These are phyloP conservation scores for Allolobophora icterica DNA, from an alignment of 2,888 invertebrate genomes.

Conservation along the genomic window DNA sequence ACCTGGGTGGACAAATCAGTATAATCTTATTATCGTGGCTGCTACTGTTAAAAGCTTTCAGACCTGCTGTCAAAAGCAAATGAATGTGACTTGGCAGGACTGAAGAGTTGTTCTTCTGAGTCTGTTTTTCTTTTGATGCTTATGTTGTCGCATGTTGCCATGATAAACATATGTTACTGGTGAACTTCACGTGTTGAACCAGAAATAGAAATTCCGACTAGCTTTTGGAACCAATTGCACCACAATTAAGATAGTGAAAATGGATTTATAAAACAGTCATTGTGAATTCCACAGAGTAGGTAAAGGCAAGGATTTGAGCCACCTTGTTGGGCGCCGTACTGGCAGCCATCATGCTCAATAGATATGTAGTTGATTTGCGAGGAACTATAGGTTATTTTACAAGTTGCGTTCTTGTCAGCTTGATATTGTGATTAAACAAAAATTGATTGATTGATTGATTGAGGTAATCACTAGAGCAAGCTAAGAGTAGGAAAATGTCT, in stretches of 20 bases:
- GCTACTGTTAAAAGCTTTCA: slow-evolving; percentile 9
- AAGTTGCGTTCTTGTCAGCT: no score
- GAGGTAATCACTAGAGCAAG: no score
- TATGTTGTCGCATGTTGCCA: no score
- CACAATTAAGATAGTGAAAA: background rate
- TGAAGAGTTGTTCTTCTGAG: background rate
- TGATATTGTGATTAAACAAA: no score
- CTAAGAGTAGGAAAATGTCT: no score
- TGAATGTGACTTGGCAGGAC: background rate
- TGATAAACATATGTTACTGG: background rate
- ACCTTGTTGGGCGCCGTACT: no score
- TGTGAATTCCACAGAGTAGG: background rate
- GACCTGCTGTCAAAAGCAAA: background rate
- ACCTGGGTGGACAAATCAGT: slow-evolving; percentile 8
- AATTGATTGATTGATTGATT: no score
- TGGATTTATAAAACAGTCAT: background rate
- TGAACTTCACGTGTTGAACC: background rate
- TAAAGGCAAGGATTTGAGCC: no score
- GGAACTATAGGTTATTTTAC: no score
- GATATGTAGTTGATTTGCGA: no score
- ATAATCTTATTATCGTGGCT: background rate
- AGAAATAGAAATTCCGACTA: background rate
- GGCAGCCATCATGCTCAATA: no score
- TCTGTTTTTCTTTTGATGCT: background rate
- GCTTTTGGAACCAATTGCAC: background rate